Evolutionary conservation across 2,113 vertebrate genomes (phyloP).

Genomic region (Anhinga rufa): DNA sequence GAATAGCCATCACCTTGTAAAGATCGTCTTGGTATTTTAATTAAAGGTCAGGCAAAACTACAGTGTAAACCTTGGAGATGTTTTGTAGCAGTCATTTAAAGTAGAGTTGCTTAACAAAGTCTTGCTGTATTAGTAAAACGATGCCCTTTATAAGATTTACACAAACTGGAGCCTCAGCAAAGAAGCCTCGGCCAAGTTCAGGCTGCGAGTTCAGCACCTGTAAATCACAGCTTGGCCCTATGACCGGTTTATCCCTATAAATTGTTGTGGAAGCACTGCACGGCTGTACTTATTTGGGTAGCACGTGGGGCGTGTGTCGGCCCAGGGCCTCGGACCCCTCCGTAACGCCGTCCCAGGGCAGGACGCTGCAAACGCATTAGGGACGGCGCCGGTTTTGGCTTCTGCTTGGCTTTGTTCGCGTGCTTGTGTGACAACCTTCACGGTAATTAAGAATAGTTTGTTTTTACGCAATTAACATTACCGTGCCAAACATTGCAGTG

Average conservation of each 20-base stretch:
- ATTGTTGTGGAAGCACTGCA: rapidly evolving
- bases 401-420: neutral
- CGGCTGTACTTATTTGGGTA: neutral
- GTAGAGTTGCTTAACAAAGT: constrained; percentile 1
- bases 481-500: neutral
- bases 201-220: neutral
- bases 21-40: constrained; percentile 52
- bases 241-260: neutral
- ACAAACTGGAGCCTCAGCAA: neutral
- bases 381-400: neutral
- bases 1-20: neutral
- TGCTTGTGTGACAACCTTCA: neutral
- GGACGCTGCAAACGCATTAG: rapidly evolving
- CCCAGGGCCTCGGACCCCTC: too few relatives aligned
- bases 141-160: neutral
- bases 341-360: rapidly evolving
- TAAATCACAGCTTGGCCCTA: neutral
- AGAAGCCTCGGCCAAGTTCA: neutral
- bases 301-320: rapidly evolving
- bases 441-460: neutral
- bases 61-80: neutral
- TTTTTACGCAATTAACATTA: neutral
- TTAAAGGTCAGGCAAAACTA: constrained; percentile 56
- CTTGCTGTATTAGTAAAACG: neutral
- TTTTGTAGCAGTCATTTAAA: constrained; percentile 24